Base-by-base conservation (phyloP, 2,888 invertebrate species). In the Drosophila rubida region DNA sequence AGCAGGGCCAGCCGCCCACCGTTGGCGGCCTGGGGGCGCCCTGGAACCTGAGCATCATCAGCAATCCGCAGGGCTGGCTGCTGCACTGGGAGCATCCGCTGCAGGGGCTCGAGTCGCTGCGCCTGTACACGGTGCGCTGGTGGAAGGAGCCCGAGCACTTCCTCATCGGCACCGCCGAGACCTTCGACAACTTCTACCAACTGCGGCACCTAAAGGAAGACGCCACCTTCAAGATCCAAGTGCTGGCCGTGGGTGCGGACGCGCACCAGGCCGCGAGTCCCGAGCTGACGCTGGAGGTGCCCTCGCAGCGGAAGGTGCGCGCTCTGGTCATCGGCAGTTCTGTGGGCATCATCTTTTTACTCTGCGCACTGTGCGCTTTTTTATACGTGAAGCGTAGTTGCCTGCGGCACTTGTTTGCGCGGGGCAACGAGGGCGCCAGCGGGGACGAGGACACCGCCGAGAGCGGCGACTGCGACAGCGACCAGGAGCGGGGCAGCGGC, bases 141-240 rank as follows among this genome's bases (percentile, higher is more conserved):
- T 94, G 93, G 90, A 93, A 94, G 78, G 94, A 94, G 50, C 93
- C 93, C 6, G 94, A 95, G 78, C 93, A 94, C 75, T 93, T 95
- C 69, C 93, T 95, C n/a, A 93, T 93, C 62, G 94, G 95, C 59
- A 93, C 94, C 53, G 94, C 94, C 16, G 95, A 95, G 91, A 96
- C 96, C 7, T 93, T 93, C 32, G 95, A 95, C 87, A 95, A 94
- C 75, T 95, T 94, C 89, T 94, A 94, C 89, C 92, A 93, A 94
- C 95, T 97, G 76, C 93, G 94, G 80, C 93, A 94, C 72, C 92
- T 96, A 75, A 94, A 94, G 78, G 96, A 96, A 87, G 96, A 96
- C 75, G 94, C 93, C 80, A 93, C 93, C 53, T 97, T 97, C 90
- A 93, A 94, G 84, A 95, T 97, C 86, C 95, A 95, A 91, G 96